Conservation (phyloP, 2,113 vertebrate species). For the Daboia siamensis region DNA sequence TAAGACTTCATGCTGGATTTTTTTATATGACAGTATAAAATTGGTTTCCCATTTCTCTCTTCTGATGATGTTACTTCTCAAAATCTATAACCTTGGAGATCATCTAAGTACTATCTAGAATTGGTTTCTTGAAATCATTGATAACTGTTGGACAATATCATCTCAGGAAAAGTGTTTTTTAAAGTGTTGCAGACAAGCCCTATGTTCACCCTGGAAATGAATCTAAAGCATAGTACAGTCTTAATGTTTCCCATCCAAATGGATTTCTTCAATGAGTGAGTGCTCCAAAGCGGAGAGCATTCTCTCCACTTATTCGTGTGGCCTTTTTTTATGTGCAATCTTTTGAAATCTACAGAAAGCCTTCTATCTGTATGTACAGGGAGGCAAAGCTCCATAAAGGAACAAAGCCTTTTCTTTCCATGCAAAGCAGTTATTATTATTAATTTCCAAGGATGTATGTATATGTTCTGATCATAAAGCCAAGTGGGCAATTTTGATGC, state of each 20-base stretch:
- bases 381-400: slow-evolving; percentile 38
- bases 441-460: slow-evolving; percentile 27
- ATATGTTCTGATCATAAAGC: slow-evolving; percentile 46
- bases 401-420: slow-evolving; percentile 49
- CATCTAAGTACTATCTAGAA: not conserved
- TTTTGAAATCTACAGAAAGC: slow-evolving; percentile 22
- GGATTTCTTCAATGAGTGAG: not conserved
- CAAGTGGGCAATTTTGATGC: slow-evolving; percentile 48
- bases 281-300: not conserved
- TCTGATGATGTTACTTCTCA: not conserved
- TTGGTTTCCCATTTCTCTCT: not conserved
- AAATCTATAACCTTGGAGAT: not conserved
- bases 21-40: not conserved
- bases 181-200: not conserved
- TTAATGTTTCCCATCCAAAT: not conserved
- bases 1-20: too few species aligned
- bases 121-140: not conserved
- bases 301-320: not conserved
- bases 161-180: not conserved
- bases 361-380: slow-evolving; percentile 30
- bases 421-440: slow-evolving; percentile 37
- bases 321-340: not conserved
- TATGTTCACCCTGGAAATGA: not conserved
- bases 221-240: not conserved
- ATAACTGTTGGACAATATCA: not conserved